Percentiles rank a stretch among this genome's conserved stretches.
Evolutionary conservation across 1,140 invertebrate species (phyloP).

Genomic region (Pachypsylla venusta): DNA sequence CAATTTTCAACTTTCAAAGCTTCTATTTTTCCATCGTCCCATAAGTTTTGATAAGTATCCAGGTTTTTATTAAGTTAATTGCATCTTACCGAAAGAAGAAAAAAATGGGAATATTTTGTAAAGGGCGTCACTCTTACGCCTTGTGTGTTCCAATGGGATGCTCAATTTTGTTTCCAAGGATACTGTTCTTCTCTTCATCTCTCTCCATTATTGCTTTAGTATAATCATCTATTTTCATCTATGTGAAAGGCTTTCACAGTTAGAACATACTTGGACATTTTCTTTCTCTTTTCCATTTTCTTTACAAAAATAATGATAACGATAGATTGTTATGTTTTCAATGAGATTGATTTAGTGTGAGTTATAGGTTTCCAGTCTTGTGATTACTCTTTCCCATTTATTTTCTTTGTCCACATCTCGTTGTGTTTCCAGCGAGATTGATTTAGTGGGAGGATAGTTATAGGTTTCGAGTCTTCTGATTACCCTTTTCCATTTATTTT

Average conservation of each 20-base stretch:
- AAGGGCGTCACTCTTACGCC: slow-evolving; percentile 2
- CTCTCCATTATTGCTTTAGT: not conserved
- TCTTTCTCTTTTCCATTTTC: not conserved
- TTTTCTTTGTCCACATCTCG: too few species aligned
- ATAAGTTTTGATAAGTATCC: slow-evolving; percentile 9
- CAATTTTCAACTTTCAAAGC: not conserved
- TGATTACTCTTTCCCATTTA: too few species aligned
- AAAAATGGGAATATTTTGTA: not conserved
- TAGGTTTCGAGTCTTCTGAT: too few species aligned
- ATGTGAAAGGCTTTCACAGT: not conserved
- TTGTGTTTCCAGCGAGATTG: too few species aligned
- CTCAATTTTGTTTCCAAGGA: slow-evolving; percentile 6
- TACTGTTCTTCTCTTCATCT: not conserved
- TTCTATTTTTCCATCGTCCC: not conserved
- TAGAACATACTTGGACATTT: not conserved
- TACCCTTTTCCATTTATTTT: too few species aligned
- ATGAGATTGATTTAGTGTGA: too few species aligned
- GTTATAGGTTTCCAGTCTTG: too few species aligned
- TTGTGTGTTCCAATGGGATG: slow-evolving; percentile 6
- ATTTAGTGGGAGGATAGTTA: too few species aligned
- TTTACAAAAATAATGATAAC: not conserved
- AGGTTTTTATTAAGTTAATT: slow-evolving; percentile 9
- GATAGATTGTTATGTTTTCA: not conserved
- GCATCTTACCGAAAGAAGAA: not conserved
- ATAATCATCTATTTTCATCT: not conserved